These are phyloP conservation scores for Pseudochirops cupreus DNA, from an alignment of 2,797 vertebrate species.

Conservation along the genomic window DNA sequence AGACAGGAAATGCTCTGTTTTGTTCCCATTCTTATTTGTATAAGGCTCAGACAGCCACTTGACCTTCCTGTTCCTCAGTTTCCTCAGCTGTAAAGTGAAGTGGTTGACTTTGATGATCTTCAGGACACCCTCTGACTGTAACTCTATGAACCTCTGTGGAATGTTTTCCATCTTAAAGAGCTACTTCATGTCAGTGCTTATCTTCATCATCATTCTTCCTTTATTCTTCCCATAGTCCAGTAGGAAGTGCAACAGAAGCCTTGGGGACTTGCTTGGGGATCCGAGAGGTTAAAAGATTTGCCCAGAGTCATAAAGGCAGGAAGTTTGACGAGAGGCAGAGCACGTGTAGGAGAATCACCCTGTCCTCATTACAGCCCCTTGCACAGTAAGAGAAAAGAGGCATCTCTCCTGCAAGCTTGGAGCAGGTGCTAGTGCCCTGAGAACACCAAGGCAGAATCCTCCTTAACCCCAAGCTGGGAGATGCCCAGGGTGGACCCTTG, in stretches of 20 bases:
- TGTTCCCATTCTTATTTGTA: background rate
- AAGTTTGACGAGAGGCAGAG: background rate
- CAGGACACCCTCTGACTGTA: background rate
- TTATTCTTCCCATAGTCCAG: background rate
- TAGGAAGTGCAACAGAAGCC: background rate
- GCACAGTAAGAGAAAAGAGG: background rate
- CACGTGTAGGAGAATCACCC: background rate
- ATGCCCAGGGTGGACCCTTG: background rate
- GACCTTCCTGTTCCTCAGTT: background rate
- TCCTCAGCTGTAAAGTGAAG: background rate
- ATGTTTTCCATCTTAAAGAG: background rate
- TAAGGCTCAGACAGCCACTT: background rate
- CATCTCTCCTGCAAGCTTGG: background rate
- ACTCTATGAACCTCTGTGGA: background rate
- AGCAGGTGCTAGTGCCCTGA: background rate
- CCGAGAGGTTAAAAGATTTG: background rate
- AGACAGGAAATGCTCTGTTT: background rate
- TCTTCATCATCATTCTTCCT: background rate
- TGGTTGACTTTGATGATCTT: background rate
- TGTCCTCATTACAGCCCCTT: background rate
- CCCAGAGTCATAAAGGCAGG: background rate
- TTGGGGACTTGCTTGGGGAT: background rate
- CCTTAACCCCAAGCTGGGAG: background rate
- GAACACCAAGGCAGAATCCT: background rate
- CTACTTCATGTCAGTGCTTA: background rate